phyloP scores from a whole-genome alignment of 2,888 invertebrate genomes.

The Ceratothoa steindachneri region DNA sequence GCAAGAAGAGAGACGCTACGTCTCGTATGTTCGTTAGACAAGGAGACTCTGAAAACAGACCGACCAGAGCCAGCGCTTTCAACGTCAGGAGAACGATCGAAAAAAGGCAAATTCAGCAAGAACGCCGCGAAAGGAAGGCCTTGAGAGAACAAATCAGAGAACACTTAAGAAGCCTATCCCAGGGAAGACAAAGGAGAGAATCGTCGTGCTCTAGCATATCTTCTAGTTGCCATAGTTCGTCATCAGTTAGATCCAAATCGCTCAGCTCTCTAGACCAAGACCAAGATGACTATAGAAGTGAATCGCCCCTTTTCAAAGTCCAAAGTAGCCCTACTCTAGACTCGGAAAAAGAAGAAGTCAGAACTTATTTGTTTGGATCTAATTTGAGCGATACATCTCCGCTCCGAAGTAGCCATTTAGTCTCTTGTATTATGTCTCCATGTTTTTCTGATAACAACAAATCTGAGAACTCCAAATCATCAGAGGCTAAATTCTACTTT shows the following conservation, averaged over 20 bases:
- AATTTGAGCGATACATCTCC: conserved; percentile 22
- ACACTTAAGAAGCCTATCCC: conserved; percentile 39
- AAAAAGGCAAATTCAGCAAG: conserved; percentile 43
- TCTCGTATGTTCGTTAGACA: conserved; percentile 46
- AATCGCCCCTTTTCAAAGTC: conserved; percentile 42
- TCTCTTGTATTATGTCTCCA: conserved; percentile 22
- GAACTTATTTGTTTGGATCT: conserved; percentile 36
- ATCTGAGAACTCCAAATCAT: neutral
- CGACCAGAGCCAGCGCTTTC: conserved; percentile 46
- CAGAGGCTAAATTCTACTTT: neutral
- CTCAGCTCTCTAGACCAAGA: conserved; percentile 46
- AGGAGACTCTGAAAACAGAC: conserved; percentile 37
- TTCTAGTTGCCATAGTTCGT: conserved; percentile 33
- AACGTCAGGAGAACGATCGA: conserved; percentile 47
- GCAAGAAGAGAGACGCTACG: conserved; percentile 22
- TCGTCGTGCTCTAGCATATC: conserved; percentile 31
- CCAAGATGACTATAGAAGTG: conserved; percentile 36
- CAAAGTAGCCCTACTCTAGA: conserved; percentile 46
- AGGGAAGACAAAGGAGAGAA: conserved; percentile 31
- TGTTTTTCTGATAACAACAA: conserved; percentile 1
- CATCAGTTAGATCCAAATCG: conserved; percentile 42
- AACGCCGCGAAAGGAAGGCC: conserved; percentile 36
- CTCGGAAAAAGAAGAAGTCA: conserved; percentile 41
- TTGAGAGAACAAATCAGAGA: conserved; percentile 33
- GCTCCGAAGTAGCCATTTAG: conserved; percentile 8